Conservation (phyloP, 2,113 vertebrate genomes). For the Dicrurus megarhynchus region DNA sequence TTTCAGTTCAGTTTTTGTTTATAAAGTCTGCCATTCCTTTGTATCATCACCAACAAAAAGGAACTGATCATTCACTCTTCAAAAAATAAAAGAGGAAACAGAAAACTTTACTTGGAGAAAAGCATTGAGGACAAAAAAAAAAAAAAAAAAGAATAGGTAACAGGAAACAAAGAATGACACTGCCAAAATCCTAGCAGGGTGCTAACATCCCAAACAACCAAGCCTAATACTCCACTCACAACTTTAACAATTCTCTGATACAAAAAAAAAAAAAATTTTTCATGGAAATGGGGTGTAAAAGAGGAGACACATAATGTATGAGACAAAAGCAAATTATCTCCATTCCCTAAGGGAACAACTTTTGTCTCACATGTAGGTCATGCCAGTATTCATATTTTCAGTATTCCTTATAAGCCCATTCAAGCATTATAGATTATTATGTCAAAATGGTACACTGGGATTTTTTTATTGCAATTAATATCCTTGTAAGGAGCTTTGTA, state of each 20-base stretch:
- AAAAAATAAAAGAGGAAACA: not conserved
- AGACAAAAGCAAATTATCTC: constrained; percentile 61
- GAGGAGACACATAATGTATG: constrained; percentile 31
- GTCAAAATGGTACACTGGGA: constrained; percentile 34
- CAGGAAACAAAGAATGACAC: not conserved
- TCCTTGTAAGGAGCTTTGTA: constrained; percentile 30
- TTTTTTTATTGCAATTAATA: constrained; percentile 63
- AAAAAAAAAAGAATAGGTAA: not conserved
- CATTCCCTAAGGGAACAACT: constrained; percentile 41
- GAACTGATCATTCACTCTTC: not conserved
- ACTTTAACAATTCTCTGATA: not conserved
- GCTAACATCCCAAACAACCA: not conserved
- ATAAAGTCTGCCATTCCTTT: not conserved
- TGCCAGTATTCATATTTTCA: constrained; percentile 38
- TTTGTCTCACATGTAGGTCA: constrained; percentile 63
- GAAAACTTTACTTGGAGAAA: not conserved
- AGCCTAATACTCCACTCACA: constrained; percentile 8
- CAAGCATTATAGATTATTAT: constrained; percentile 58
- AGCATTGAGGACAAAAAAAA: not conserved
- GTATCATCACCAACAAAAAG: not conserved
- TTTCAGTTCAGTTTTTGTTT: not conserved
- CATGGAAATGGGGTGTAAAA: constrained; percentile 21
- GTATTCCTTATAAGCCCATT: constrained; percentile 39
- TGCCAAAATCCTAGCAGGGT: not conserved
- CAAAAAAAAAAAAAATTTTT: constrained; percentile 29